Percentiles rank a stretch among this genome's conserved stretches.
These are phyloP conservation scores for Eucidaris tribuloides DNA, from an alignment of 35 echinoderm and acorn worm species.

Conservation along the genomic window DNA sequence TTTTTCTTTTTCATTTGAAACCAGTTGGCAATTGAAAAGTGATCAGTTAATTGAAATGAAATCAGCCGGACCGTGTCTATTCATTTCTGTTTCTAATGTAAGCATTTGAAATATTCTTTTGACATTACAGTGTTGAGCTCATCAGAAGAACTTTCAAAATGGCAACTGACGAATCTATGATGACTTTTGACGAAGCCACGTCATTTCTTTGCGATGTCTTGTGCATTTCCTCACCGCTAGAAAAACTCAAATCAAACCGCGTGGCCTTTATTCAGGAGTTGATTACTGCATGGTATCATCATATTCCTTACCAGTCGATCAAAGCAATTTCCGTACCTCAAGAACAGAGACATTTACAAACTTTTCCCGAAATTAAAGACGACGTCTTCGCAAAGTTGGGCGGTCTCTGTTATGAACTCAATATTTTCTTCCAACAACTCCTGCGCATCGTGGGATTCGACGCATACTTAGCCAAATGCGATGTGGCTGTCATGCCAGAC, in stretches of 20 bases:
- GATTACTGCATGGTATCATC: not conserved
- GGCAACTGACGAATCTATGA: too few species aligned
- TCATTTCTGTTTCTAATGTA: too few species aligned
- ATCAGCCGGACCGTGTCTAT: too few species aligned
- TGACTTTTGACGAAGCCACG: not conserved
- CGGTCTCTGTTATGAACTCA: conserved; percentile 49
- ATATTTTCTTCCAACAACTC: conserved; percentile 38
- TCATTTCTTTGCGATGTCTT: not conserved
- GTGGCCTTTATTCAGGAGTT: not conserved
- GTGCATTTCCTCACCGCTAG: not conserved
- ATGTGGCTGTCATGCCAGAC: not conserved
- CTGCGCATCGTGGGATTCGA: conserved; percentile 41
- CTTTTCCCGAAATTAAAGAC: conserved; percentile 42
- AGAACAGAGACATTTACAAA: conserved; percentile 30
- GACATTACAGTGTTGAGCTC: too few species aligned
- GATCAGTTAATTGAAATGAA: too few species aligned
- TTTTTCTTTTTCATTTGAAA: too few species aligned
- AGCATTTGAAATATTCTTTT: too few species aligned
- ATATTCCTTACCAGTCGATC: conserved; percentile 64
- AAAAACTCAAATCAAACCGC: not conserved
- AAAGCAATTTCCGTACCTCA: conserved; percentile 15
- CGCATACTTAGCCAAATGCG: conserved; percentile 20
- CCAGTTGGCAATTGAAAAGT: too few species aligned
- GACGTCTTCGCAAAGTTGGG: conserved; percentile 26
- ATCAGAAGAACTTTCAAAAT: too few species aligned